Conservation (phyloP, 2,888 invertebrate genomes). For the Lypha dubia region DNA sequence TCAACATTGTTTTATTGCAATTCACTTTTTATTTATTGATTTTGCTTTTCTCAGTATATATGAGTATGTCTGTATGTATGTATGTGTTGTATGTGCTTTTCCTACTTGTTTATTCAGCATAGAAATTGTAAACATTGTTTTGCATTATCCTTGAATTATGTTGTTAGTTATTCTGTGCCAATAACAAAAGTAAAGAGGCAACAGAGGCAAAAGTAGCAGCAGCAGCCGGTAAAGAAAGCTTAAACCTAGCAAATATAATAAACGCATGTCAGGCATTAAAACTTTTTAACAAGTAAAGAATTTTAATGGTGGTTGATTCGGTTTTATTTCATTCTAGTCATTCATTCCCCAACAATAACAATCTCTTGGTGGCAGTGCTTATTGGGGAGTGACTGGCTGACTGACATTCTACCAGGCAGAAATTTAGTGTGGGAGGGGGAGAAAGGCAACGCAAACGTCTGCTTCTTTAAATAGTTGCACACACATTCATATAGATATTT, state of each 20-base stretch:
- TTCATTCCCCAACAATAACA: slow-evolving; percentile 43
- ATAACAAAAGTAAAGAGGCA: slow-evolving; percentile 36
- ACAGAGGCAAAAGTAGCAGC: not conserved
- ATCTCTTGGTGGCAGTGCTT: slow-evolving; percentile 37
- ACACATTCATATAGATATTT: slow-evolving; percentile 6
- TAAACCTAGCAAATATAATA: slow-evolving; percentile 53
- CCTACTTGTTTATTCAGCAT: slow-evolving; percentile 53
- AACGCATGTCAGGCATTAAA: slow-evolving; percentile 68
- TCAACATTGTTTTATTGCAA: slow-evolving; percentile 57
- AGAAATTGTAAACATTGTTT: slow-evolving; percentile 67
- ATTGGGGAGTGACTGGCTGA: slow-evolving; percentile 39
- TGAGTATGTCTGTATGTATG: too few relatives aligned
- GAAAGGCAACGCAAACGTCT: slow-evolving; percentile 35
- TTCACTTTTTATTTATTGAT: slow-evolving; percentile 68
- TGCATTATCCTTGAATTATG: slow-evolving; percentile 73
- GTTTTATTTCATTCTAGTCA: slow-evolving; percentile 30
- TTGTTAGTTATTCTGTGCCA: slow-evolving; percentile 69
- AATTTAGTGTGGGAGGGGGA: slow-evolving; percentile 9
- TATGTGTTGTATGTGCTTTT: slow-evolving; percentile 37
- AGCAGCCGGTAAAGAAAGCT: slow-evolving; percentile 19
- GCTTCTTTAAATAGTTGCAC: slow-evolving; percentile 1
- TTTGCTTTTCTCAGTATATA: slow-evolving; percentile 6
- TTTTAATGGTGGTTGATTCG: slow-evolving; percentile 58
- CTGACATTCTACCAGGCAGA: slow-evolving; percentile 4
- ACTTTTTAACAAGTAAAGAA: slow-evolving; percentile 54